These are phyloP conservation scores for Halictus quadricinctus DNA, from an alignment of 2,888 invertebrate species.

Conservation along the genomic window DNA sequence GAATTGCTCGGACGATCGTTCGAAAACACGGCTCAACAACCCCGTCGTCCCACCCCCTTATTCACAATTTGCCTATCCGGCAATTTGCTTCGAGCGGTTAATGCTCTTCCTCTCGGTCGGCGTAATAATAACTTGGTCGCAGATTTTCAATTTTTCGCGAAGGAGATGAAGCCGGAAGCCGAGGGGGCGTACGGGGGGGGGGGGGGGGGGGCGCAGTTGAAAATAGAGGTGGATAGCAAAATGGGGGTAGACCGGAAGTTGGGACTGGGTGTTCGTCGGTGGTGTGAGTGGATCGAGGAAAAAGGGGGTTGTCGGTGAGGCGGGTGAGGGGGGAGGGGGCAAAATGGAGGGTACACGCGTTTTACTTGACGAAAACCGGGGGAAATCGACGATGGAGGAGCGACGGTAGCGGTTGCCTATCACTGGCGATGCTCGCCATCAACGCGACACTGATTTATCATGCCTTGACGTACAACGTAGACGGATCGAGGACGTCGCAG, in stretches of 20 bases:
- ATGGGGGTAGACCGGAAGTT: background rate
- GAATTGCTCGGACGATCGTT: background rate
- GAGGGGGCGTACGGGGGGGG: background rate
- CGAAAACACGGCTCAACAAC: background rate
- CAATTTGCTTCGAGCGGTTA: slow-evolving; percentile 39
- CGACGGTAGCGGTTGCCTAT: slow-evolving; percentile 45
- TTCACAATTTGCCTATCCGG: slow-evolving; percentile 15
- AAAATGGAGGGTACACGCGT: background rate
- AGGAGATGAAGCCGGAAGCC: slow-evolving; percentile 33
- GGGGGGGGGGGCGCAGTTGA: background rate
- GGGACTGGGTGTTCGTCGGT: background rate
- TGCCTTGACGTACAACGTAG: slow-evolving; percentile 71
- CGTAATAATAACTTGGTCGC: slow-evolving; percentile 33
- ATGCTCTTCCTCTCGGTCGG: slow-evolving; percentile 2
- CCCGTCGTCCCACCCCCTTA: background rate
- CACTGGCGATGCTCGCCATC: slow-evolving; percentile 60
- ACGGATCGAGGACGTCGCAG: slow-evolving; percentile 68
- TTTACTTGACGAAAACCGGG: slow-evolving; percentile 30
- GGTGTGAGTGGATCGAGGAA: background rate
- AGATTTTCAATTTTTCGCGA: slow-evolving; percentile 43
- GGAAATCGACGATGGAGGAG: slow-evolving; percentile 37
- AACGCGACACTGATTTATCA: slow-evolving; percentile 71
- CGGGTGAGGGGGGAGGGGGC: background rate
- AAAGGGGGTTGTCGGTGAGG: background rate
- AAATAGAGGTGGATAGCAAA: background rate